These are phyloP conservation scores for Bujurquina vittata DNA, from an alignment of 2,113 vertebrate genomes.

Conservation along the genomic window DNA sequence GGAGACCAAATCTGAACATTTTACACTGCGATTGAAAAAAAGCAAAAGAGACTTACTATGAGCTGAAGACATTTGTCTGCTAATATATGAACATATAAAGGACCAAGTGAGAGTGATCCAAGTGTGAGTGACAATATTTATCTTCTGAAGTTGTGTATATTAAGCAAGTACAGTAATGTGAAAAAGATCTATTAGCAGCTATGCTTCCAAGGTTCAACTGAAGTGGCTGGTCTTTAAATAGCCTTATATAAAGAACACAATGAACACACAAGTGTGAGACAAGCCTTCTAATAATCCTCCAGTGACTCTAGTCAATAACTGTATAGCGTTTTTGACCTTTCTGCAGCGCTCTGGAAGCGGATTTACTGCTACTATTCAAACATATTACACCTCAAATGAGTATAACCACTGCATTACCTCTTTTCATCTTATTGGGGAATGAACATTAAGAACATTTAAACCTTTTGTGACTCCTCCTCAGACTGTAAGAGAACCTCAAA, in stretches of 20 bases:
- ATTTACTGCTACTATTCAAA: slow-evolving; percentile 16
- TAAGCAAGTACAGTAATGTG: slow-evolving; percentile 55
- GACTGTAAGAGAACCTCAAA: neutral
- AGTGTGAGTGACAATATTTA: slow-evolving; percentile 61
- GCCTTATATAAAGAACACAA: slow-evolving; percentile 7
- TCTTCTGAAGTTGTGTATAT: slow-evolving; percentile 60
- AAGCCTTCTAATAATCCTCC: slow-evolving; percentile 32
- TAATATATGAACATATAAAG: slow-evolving; percentile 63
- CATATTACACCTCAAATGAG: slow-evolving; percentile 34
- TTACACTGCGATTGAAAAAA: slow-evolving; percentile 57
- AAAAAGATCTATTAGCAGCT: slow-evolving; percentile 42
- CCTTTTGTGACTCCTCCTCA: neutral
- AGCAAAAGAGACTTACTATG: slow-evolving; percentile 10
- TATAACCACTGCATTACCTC: slow-evolving; percentile 47
- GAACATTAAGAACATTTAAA: neutral
- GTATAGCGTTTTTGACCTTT: slow-evolving; percentile 12
- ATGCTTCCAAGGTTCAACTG: slow-evolving; percentile 37
- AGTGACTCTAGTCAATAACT: neutral
- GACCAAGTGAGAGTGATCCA: slow-evolving; percentile 72
- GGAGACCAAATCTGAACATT: slow-evolving; percentile 78
- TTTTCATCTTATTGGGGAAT: slow-evolving; percentile 11
- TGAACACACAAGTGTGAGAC: slow-evolving; percentile 4
- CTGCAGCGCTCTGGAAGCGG: slow-evolving; percentile 24
- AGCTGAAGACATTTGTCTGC: slow-evolving; percentile 40
- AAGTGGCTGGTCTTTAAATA: slow-evolving; percentile 28